Base-by-base conservation (phyloP, 2,113 vertebrate genomes). In the Donacobius atricapilla region DNA sequence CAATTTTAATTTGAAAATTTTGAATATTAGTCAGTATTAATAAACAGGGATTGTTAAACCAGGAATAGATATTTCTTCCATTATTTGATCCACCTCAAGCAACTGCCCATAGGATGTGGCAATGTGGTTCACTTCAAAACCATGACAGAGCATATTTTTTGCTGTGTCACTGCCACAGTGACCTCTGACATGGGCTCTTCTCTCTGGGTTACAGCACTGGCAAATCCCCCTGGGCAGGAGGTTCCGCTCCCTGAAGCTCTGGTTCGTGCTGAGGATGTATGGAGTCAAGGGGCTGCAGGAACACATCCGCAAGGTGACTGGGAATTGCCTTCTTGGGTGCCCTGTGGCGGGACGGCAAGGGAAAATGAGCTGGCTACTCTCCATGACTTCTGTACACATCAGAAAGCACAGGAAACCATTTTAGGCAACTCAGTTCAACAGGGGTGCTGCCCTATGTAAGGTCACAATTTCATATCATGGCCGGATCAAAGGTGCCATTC, bases 231-330 rank as follows among this genome's bases (percentile, higher is more conserved):
- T 99, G 83, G 99, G 99, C 20, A 98, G 99, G 83, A 97, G 99
- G 90, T 99, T 99, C 94, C 99, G 99, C 57, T 99, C 99, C 12
- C 96, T 99, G 87, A 99, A 99, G 97, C 90, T 99, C 97, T 99
- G 99, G 99, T 99, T 99, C 78, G 99, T 99, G 39, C 98, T 99
- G 84, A 98, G 99, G 77, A 94, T 99, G 97, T 99, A 99, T 1
- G 99, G 99, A 2, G 96, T 99, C 71, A 97, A 84, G 21, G 98
- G 99, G 22, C 98, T 99, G 92, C 99, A 99, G 97, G 98, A 98
- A 39, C 83, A 99, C 81, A 99, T 99, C 95, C 99, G 98, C 89
- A 99, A 99, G 99, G 97, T 98, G 95, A 97, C 51, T 5, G 23
- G 23, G 10, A 23, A 64, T 80, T 21, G 31, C n/a, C 42, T 61